These are phyloP conservation scores for Morpho helenor DNA, from an alignment of 2,888 invertebrate species.

Conservation along the genomic window DNA sequence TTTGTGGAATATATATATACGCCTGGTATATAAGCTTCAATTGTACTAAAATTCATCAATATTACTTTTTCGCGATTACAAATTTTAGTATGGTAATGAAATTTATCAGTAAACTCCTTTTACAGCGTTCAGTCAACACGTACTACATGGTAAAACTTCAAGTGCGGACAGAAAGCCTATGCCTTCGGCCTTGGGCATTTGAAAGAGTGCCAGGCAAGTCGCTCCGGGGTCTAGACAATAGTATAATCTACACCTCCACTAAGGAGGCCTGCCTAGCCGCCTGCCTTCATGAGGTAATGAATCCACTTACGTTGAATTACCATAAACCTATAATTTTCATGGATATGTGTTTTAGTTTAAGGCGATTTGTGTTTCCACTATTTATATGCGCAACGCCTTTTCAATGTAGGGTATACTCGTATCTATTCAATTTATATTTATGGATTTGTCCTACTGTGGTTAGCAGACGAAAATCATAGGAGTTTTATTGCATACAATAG, in stretches of 20 bases:
- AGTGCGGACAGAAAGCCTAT: conserved; percentile 94
- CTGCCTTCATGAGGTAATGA: conserved; percentile 90
- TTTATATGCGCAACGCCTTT: conserved; percentile 37
- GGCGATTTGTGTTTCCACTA: conserved; percentile 37
- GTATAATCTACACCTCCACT: conserved; percentile 94
- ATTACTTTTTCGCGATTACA: too few relatives aligned
- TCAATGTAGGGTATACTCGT: conserved; percentile 49
- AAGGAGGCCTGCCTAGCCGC: conserved; percentile 96
- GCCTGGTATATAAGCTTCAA: too few relatives aligned
- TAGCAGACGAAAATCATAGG: conserved; percentile 51
- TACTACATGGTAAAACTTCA: conserved; percentile 97
- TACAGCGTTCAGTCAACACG: conserved; percentile 89
- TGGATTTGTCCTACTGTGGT: conserved; percentile 55
- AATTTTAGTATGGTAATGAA: too few relatives aligned
- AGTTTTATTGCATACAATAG: conserved; percentile 34
- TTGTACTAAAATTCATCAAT: too few relatives aligned
- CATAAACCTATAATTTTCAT: conserved; percentile 34
- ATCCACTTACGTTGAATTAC: conserved; percentile 32
- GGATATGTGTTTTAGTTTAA: conserved; percentile 32
- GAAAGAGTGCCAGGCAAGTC: conserved; percentile 96
- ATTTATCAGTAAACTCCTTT: conserved; percentile 19
- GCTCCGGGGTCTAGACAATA: conserved; percentile 93
- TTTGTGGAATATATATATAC: too few relatives aligned
- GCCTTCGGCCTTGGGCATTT: conserved; percentile 94
- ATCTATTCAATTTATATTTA: conserved; percentile 72